Evolutionary conservation across 2,113 vertebrate genomes (phyloP).

Genomic region (Neolamprologus ventralis): DNA sequence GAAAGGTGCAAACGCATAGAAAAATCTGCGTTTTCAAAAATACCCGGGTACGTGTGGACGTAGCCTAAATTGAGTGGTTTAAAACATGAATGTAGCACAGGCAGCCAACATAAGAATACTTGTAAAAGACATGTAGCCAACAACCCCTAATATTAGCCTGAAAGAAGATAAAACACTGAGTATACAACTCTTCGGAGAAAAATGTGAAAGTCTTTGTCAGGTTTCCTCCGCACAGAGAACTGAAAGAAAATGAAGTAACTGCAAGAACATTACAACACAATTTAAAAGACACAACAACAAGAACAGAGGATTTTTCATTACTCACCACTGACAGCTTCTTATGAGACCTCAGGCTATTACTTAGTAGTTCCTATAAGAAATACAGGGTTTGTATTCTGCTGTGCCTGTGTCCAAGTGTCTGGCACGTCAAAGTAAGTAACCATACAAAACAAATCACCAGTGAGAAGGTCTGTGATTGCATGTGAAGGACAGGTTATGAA

Average conservation of each 20-base stretch:
- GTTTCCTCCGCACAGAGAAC: not conserved
- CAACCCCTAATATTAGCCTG: not conserved
- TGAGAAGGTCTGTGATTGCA: not conserved
- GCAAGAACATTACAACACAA: not conserved
- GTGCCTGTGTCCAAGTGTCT: not conserved
- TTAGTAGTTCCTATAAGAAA: not conserved
- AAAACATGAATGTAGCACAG: not conserved
- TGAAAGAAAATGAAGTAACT: not conserved
- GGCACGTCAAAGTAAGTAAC: rapidly evolving
- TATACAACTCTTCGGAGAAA: not conserved
- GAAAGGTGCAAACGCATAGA: too few species aligned
- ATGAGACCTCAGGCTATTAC: not conserved
- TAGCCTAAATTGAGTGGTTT: not conserved
- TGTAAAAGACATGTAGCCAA: not conserved
- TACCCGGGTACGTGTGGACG: too few species aligned
- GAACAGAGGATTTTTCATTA: not conserved
- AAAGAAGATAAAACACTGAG: not conserved
- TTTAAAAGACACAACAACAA: not conserved
- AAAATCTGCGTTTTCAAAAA: too few species aligned
- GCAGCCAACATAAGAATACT: not conserved
- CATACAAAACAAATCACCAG: not conserved
- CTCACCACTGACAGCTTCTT: not conserved
- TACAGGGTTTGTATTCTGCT: not conserved
- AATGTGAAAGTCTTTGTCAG: not conserved
- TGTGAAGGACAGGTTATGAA: not conserved